phyloP scores from a whole-genome alignment of 2,888 invertebrate species.

The Tinea semifulvella region DNA sequence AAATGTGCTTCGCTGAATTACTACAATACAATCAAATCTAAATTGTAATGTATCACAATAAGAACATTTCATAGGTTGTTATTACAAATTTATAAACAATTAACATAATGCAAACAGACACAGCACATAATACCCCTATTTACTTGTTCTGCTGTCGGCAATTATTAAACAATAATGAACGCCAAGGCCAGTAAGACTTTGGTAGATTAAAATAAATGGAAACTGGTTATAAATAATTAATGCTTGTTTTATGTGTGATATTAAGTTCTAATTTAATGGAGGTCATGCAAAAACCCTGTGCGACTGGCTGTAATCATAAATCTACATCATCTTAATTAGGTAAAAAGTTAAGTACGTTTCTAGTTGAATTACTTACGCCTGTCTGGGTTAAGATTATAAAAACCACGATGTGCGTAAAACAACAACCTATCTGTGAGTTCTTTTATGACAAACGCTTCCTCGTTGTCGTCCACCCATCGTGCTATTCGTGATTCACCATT shows the following conservation, averaged over 20 bases:
- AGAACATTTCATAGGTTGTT: neutral
- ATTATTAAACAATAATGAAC: neutral
- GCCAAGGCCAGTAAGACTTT: neutral
- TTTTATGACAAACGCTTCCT: conserved; percentile 47
- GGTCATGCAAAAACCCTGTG: neutral
- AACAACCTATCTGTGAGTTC: neutral
- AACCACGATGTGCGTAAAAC: too few species aligned
- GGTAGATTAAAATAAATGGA: conserved; percentile 5
- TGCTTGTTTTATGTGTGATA: neutral
- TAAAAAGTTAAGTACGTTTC: too few species aligned
- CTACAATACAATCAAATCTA: neutral
- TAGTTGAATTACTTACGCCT: too few species aligned
- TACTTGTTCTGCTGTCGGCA: too few species aligned
- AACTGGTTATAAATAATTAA: conserved; percentile 6
- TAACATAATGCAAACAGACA: neutral
- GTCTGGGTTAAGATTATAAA: too few species aligned
- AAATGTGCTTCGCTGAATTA: neutral
- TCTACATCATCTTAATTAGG: too few species aligned
- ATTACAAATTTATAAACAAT: neutral
- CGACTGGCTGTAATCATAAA: too few species aligned
- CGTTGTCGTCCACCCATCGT: conserved; percentile 31
- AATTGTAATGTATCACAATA: neutral
- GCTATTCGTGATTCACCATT: conserved; percentile 44
- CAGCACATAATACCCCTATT: too few species aligned
- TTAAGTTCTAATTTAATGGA: neutral